These are phyloP conservation scores for Erebia epiphron DNA, from an alignment of 2,888 invertebrate species.

Conservation along the genomic window DNA sequence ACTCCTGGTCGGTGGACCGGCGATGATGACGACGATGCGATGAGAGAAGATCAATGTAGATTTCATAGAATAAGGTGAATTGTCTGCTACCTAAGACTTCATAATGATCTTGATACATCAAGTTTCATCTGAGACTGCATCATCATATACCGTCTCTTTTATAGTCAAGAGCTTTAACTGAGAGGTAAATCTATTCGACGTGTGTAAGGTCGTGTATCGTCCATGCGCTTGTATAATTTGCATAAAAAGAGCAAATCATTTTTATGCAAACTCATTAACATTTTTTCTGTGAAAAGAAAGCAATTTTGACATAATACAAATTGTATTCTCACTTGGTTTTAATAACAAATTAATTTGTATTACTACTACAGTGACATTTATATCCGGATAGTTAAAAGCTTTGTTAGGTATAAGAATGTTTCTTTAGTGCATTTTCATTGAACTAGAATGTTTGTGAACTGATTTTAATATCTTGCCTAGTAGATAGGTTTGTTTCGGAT, in stretches of 20 bases:
- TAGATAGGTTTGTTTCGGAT: neutral
- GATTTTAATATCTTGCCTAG: neutral
- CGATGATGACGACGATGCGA: too few relatives aligned
- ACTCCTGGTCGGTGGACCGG: too few relatives aligned
- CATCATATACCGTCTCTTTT: neutral
- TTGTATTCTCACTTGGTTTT: neutral
- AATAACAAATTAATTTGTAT: neutral
- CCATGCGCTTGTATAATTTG: too few relatives aligned
- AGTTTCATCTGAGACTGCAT: neutral
- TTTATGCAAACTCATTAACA: constrained; percentile 1
- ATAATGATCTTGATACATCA: neutral
- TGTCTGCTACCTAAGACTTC: neutral
- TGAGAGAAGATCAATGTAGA: too few relatives aligned
- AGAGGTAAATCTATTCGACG: too few relatives aligned
- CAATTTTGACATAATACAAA: constrained; percentile 1
- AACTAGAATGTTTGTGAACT: neutral
- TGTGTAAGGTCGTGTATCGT: too few relatives aligned
- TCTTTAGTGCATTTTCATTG: constrained; percentile 3
- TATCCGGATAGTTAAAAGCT: constrained; percentile 1
- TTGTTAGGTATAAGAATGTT: neutral
- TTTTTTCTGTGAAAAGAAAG: constrained; percentile 5
- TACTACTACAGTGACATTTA: constrained; percentile 8
- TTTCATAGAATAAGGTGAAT: too few relatives aligned
- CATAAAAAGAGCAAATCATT: neutral
- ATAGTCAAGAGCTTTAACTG: too few relatives aligned